Base-by-base conservation (phyloP, 2,888 invertebrate species). In the Crematogaster levior region DNA sequence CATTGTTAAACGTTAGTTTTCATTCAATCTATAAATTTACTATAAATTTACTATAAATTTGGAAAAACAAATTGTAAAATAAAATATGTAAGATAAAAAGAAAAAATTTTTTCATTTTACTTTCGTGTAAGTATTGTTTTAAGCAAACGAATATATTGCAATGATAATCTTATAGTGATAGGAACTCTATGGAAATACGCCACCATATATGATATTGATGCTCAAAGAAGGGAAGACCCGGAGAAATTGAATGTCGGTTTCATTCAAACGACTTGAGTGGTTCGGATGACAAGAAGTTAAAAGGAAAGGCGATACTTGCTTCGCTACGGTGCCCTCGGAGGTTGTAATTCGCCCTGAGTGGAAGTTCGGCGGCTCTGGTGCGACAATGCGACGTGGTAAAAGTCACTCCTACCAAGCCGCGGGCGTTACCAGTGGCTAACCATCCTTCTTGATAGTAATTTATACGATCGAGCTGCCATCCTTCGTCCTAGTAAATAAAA, bases 401-500 rank as follows among this genome's bases (percentile, higher is more conserved):
- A 82, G 99, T 99, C 74, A 99, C 98, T 81, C 99, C 99, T 81
- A 99, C 98, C 90, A 99, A 97, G 58, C 99, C 98, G 91, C 98
- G 96, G 84, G 98, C 97, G 95, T 99, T 99, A 90, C 99, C 99
- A 63, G 98, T 98, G 85, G 99, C 98, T 93, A 99, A 95, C 99
- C 99, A 99, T 68, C 99, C 99, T 95, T 99, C 99, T 95, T 99
- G 98, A 94, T 99, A 99, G 95, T 99, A 99, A 95, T 98, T 98
- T 93, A 97, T 97, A 91, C 98, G 96, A 95, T 98, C 98, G 92
- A 99, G 95, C 95, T 98, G 98, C 99, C 99, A 99, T 90, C 98
- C 98, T 94, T 98, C 98, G 95, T 98, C 98, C 98, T 98, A 95
- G 24, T 68, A 83, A 86, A 84, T 37, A 81, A 81, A 18, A 86